Conservation (phyloP, 2,113 vertebrate genomes). For the Synchiropus splendidus region DNA sequence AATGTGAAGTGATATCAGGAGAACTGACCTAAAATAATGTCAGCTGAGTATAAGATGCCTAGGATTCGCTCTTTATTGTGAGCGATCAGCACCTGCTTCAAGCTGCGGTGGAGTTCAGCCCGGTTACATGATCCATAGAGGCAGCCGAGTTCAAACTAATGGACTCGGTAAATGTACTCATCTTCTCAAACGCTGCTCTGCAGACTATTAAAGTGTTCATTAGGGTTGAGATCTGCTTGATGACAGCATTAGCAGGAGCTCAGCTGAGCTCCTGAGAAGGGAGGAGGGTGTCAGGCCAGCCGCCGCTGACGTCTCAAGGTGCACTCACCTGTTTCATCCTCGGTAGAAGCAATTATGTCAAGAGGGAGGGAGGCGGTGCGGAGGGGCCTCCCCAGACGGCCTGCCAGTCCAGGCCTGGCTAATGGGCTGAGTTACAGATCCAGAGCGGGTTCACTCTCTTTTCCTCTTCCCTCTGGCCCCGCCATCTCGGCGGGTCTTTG, state of each 20-base stretch:
- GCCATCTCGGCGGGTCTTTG: slow-evolving; percentile 55
- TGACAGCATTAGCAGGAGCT: slow-evolving; percentile 55
- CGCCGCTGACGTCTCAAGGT: slow-evolving; percentile 48
- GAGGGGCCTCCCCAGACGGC: slow-evolving; percentile 43
- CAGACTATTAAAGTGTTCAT: slow-evolving; percentile 54
- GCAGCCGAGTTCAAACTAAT: slow-evolving; percentile 9
- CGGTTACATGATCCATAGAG: slow-evolving; percentile 19
- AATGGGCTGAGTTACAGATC: slow-evolving; percentile 63
- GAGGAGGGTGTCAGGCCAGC: slow-evolving; percentile 49
- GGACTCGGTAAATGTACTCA: slow-evolving; percentile 12
- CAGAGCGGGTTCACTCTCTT: slow-evolving; percentile 33
- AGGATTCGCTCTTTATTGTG: no score
- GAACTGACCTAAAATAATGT: no score
- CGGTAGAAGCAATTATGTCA: slow-evolving; percentile 74
- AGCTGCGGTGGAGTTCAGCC: no score
- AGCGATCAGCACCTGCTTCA: no score
- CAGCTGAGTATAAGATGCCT: no score
- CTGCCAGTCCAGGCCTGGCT: slow-evolving; percentile 50
- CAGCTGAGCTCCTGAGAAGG: slow-evolving; percentile 44
- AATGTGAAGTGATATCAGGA: no score
- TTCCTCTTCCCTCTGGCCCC: slow-evolving; percentile 14
- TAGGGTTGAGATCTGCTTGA: slow-evolving; percentile 53
- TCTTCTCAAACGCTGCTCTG: slow-evolving; percentile 23
- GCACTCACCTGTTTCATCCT: slow-evolving; percentile 57
- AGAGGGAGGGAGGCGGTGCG: slow-evolving; percentile 36